phyloP scores from a whole-genome alignment of 2,797 vertebrate genomes.

The Sebastes cheni region DNA sequence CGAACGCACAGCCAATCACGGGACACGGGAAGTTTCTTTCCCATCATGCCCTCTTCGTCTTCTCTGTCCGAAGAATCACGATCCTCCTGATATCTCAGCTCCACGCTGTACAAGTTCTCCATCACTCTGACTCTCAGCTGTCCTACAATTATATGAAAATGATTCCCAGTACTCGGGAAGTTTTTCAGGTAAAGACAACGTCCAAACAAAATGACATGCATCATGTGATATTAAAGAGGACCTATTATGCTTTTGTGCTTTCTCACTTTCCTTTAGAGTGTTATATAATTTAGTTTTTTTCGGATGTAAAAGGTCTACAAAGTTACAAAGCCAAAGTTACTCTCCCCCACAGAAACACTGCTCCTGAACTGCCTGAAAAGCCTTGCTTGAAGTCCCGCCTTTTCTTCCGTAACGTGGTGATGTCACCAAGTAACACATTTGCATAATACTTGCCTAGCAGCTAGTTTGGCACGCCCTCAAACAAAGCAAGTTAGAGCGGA shows the following conservation, averaged over 20 bases:
- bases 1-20: conserved; percentile 69
- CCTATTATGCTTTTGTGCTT: too few species aligned
- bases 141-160: conserved; percentile 52
- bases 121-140: conserved; percentile 77
- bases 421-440: too few species aligned
- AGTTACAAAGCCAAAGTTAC: too few species aligned
- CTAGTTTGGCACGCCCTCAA: too few species aligned
- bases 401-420: too few species aligned
- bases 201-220: background rate
- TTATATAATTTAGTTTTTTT: too few species aligned
- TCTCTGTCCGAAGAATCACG: conserved; percentile 33
- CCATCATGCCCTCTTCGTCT: conserved; percentile 43
- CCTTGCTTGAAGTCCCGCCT: too few species aligned
- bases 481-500: rapidly evolving
- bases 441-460: too few species aligned
- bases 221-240: background rate
- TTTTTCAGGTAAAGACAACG: background rate
- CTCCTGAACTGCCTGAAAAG: too few species aligned
- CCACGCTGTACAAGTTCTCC: conserved; percentile 73
- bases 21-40: conserved; percentile 28
- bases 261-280: too few species aligned
- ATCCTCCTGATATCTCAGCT: conserved; percentile 74
- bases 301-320: too few species aligned
- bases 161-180: background rate
- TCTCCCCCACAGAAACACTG: too few species aligned